Evolutionary conservation across 1,140 invertebrate species (phyloP), one percentile per base, ranked within the genome.

Genomic region (Ceratosolen fusciceps): DNA sequence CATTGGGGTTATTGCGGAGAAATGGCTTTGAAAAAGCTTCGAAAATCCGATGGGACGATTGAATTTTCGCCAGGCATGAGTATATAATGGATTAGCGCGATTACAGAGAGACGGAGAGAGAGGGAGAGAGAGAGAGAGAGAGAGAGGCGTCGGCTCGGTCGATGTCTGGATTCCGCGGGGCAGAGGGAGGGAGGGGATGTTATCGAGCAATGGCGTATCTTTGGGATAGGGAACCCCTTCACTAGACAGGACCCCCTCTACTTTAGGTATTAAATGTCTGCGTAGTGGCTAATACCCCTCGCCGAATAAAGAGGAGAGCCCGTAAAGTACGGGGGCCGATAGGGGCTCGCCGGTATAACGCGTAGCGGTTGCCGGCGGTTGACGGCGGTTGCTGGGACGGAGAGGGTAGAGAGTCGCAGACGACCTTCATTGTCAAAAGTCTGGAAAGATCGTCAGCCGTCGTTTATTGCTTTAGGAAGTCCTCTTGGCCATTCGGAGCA

Each of bases 391-490:
- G n/a, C n/a, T n/a, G n/a, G n/a, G n/a, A n/a, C n/a, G n/a, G n/a
- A n/a, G n/a, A n/a, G n/a, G n/a, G n/a, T n/a, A n/a, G n/a, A n/a
- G n/a, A n/a, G n/a, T n/a, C 14, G 24, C 7, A 47, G 24, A 16
- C 29, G 5, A 26, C 39, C n/a, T 60, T 39, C 31, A 43, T 60
- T 26, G 54, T 83, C 78, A 72, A 80, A 77, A 80, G 77, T 82
- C 79, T 78, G 65, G 74, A 54, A 80, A 82, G 82, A 81, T 82
- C 82, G 81, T 73, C 60, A 82, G 83, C 81, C 80, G 81, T 82
- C 83, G 78, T 79, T 81, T 81, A 75, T 31, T 62, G 74, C 52
- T n/a, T n/a, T n/a, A 56, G 56, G 70, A 74, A 52, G 12, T 49
- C 47, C 14, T 54, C 47, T 74, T 26, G 62, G 10, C 24, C 56